Evolutionary conservation across 2,113 vertebrate species (phyloP).

Genomic region (Loxodonta africana): DNA sequence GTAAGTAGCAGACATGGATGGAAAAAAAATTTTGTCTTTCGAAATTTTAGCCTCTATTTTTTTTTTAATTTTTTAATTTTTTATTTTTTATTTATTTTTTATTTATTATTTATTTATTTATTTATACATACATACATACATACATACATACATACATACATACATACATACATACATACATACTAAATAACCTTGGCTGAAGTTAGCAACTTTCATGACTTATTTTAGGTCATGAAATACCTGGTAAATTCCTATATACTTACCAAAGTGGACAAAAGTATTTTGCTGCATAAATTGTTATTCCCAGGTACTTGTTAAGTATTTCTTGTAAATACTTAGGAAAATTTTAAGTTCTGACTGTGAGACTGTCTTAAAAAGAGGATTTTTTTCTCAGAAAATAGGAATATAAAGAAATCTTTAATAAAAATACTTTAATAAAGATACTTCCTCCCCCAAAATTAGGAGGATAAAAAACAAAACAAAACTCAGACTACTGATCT

Average conservation of each 20-base stretch:
- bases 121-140: no score
- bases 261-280: constrained; percentile 29
- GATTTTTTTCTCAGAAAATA: neutral
- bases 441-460: neutral
- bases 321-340: neutral
- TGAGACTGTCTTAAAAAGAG: neutral
- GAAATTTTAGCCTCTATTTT: neutral
- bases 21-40: neutral
- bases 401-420: neutral
- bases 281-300: neutral
- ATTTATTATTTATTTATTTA: no score
- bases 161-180: no score
- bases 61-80: no score
- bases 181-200: neutral
- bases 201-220: neutral
- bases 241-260: neutral
- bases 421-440: neutral
- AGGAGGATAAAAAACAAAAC: no score
- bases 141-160: no score
- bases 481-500: neutral
- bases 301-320: neutral
- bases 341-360: neutral
- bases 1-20: neutral
- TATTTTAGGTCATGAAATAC: neutral
- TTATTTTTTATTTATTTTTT: no score